These are phyloP conservation scores for Alosa sapidissima DNA, from an alignment of 2,797 vertebrate species.

Conservation along the genomic window DNA sequence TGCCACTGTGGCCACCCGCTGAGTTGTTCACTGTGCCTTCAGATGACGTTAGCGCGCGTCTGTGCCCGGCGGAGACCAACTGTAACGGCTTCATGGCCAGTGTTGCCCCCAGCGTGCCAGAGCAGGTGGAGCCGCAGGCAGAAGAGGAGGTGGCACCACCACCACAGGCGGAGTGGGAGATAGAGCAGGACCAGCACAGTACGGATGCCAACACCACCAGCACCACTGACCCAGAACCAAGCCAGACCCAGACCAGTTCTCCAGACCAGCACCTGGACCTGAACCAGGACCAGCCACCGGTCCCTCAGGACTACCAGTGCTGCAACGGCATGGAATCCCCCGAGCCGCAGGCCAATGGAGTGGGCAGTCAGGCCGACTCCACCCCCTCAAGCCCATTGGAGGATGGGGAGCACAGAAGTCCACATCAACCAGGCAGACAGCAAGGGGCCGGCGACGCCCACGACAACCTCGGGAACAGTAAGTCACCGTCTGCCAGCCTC, in stretches of 20 bases:
- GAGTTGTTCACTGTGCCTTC: not conserved
- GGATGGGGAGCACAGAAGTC: constrained; percentile 52
- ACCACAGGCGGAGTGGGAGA: constrained; percentile 48
- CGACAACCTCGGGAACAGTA: constrained; percentile 27
- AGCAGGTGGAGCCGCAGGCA: constrained; percentile 64
- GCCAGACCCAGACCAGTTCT: not conserved
- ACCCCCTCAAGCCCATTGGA: not conserved
- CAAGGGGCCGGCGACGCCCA: constrained; percentile 46
- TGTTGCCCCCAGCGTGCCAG: constrained; percentile 60
- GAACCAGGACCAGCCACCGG: constrained; percentile 19
- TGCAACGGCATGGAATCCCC: constrained; percentile 4
- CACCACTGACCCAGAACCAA: not conserved
- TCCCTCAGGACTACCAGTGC: not conserved
- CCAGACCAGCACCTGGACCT: not conserved
- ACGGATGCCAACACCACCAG: constrained; percentile 14
- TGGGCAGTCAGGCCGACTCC: not conserved
- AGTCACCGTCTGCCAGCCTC: not conserved
- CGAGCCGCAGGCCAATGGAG: constrained; percentile 8
- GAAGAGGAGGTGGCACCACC: constrained; percentile 44
- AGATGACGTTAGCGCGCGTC: not conserved
- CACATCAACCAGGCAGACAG: constrained; percentile 40
- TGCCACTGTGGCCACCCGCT: not conserved
- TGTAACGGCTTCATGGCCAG: constrained; percentile 81
- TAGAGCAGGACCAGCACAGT: constrained; percentile 68
- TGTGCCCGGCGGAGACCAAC: constrained; percentile 71